A percentile compares a stretch with the other conserved stretches of the same genome.
Evolutionary conservation across 2,888 invertebrate species (phyloP).

Genomic region (Melinopterus prodromus): DNA sequence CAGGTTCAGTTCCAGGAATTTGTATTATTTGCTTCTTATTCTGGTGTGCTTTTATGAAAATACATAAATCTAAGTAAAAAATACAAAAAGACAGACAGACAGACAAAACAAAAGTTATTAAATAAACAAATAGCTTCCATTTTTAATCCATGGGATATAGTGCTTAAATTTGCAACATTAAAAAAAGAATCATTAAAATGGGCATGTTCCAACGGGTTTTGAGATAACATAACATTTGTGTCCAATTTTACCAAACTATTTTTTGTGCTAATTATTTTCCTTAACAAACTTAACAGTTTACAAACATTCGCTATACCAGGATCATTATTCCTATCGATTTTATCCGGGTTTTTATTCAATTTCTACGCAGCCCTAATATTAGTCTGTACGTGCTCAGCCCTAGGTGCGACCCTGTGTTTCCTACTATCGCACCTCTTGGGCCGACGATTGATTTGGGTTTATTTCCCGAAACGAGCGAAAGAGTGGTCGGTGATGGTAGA

Average conservation of each 20-base stretch:
- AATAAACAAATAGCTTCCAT: no score
- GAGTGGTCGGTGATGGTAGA: constrained; percentile 87
- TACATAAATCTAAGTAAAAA: no score
- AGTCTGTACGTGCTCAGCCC: constrained; percentile 93
- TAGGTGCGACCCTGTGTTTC: constrained; percentile 96
- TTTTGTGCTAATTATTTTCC: constrained; percentile 47
- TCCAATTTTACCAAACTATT: neutral
- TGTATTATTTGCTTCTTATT: no score
- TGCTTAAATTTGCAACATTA: no score
- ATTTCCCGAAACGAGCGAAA: constrained; percentile 87
- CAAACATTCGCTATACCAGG: constrained; percentile 99
- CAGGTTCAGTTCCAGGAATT: no score
- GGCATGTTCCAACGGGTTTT: no score
- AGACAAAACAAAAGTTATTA: no score
- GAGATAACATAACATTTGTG: no score
- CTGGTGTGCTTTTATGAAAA: no score
- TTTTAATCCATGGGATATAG: no score
- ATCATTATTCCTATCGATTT: constrained; percentile 95
- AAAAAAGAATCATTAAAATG: no score
- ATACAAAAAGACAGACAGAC: no score
- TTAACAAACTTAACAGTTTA: constrained; percentile 70
- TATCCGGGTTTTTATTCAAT: constrained; percentile 96
- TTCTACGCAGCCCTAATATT: constrained; percentile 88
- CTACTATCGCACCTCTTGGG: constrained; percentile 91
- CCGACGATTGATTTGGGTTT: constrained; percentile 81